Percentiles rank a stretch among this genome's conserved stretches.
phyloP scores from a whole-genome alignment of 2,113 vertebrate genomes.

The Regulus satrapa region DNA sequence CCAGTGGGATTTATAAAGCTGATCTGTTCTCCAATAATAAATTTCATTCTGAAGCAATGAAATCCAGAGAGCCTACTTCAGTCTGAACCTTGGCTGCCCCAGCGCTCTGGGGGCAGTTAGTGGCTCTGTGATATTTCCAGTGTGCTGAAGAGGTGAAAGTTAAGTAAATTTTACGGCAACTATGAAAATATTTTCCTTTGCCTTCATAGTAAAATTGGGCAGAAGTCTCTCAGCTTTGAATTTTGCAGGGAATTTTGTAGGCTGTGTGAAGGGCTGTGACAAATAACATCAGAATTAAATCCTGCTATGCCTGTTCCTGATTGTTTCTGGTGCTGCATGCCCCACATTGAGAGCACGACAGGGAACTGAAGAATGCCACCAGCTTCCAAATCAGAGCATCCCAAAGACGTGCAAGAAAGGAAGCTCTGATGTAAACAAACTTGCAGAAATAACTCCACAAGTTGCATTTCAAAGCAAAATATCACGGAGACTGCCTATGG shows the following conservation, averaged over 20 bases:
- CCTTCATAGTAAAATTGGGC: background rate
- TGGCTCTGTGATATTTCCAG: slow-evolving; percentile 1
- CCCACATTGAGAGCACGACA: background rate
- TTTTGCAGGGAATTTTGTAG: background rate
- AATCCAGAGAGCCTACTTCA: slow-evolving; percentile 20
- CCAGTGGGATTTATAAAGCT: slow-evolving; percentile 7
- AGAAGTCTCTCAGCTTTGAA: background rate
- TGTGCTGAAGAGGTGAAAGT: background rate
- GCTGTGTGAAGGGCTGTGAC: background rate
- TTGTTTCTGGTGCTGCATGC: background rate
- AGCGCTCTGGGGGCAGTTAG: background rate
- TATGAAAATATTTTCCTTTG: background rate
- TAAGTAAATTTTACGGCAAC: slow-evolving; percentile 22
- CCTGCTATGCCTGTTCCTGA: background rate
- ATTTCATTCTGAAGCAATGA: background rate
- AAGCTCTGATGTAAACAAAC: background rate
- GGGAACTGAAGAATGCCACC: background rate
- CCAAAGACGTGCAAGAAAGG: background rate
- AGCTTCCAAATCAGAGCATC: background rate
- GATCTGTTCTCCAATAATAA: background rate
- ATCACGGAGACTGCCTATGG: slow-evolving; percentile 59
- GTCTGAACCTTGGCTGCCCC: background rate
- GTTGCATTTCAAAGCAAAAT: slow-evolving; percentile 59
- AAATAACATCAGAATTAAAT: background rate
- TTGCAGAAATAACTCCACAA: slow-evolving; percentile 12